Conservation (phyloP, 2,888 invertebrate species). For the Mythimna lalbum region DNA sequence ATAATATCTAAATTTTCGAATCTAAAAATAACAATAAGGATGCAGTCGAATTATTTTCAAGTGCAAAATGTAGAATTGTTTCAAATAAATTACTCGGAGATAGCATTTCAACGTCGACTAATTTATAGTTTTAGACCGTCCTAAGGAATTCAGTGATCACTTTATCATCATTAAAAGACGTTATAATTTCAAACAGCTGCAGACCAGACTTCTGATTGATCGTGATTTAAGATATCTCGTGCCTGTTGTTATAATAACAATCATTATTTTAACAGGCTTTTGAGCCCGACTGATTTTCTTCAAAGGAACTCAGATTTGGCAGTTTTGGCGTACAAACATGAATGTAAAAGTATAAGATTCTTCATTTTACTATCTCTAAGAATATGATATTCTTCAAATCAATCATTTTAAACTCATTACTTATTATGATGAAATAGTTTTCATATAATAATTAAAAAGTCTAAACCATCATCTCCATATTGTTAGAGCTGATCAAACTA, state of each 20-base stretch:
- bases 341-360: background rate
- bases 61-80: constrained; percentile 41
- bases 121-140: constrained; percentile 46
- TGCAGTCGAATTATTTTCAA: constrained; percentile 49
- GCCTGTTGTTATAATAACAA: no score
- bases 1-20: constrained; percentile 19
- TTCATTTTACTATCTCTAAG: background rate
- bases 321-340: background rate
- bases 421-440: background rate
- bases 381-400: background rate
- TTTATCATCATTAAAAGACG: constrained; percentile 45
- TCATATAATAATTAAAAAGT: no score
- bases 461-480: no score
- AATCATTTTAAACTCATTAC: background rate
- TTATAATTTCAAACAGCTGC: constrained; percentile 11
- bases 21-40: constrained; percentile 54
- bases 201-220: constrained; percentile 24
- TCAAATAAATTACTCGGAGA: constrained; percentile 45
- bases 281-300: constrained; percentile 14
- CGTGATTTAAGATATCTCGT: constrained; percentile 8
- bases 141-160: constrained; percentile 34
- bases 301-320: background rate
- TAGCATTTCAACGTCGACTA: constrained; percentile 47
- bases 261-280: constrained; percentile 7
- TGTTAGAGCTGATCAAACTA: no score